phyloP scores from a whole-genome alignment of 2,113 vertebrate species.

The Manacus vitellinus region DNA sequence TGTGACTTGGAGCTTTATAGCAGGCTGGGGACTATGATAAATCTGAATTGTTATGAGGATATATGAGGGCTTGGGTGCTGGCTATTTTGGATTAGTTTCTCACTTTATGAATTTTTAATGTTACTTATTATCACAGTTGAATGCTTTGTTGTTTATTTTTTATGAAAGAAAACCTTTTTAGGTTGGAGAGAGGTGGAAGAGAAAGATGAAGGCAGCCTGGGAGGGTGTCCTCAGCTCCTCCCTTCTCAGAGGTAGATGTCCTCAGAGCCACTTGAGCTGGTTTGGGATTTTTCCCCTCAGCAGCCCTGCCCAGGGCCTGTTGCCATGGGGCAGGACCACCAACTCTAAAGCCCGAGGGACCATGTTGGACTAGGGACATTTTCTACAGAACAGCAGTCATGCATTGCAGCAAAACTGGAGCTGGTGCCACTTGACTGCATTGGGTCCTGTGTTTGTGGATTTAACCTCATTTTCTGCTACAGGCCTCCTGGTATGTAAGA shows the following conservation, averaged over 20 bases:
- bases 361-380: neutral
- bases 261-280: neutral
- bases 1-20: neutral
- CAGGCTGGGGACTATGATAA: neutral
- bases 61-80: neutral
- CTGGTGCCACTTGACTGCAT: neutral
- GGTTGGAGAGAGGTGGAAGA: neutral
- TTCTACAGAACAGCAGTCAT: neutral
- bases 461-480: slow-evolving; percentile 45
- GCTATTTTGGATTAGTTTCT: neutral
- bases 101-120: neutral
- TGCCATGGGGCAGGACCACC: neutral
- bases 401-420: neutral
- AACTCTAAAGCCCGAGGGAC: neutral
- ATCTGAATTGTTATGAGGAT: neutral
- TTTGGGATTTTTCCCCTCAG: neutral
- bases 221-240: neutral
- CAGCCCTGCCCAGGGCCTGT: neutral
- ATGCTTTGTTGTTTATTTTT: neutral
- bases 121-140: neutral
- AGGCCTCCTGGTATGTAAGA: slow-evolving; percentile 36
- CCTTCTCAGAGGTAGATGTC: neutral
- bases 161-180: neutral
- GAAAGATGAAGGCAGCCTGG: neutral
- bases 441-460: neutral